Evolutionary conservation across 2,888 invertebrate species (phyloP), one percentile per base, ranked within the genome.

Genomic region (Zonitis immaculata): DNA sequence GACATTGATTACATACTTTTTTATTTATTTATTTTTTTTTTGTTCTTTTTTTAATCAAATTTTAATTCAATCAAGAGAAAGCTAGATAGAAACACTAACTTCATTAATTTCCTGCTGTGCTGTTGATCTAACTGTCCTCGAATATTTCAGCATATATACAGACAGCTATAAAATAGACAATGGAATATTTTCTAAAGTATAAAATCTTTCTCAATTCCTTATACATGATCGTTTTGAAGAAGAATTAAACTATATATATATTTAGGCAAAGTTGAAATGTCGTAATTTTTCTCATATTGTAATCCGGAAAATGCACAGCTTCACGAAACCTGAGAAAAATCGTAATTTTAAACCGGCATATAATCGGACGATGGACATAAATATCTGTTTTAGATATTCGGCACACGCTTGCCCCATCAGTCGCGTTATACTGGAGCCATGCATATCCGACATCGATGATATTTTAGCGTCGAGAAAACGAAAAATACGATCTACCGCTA

Each of bases 391-490:
- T 61, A 53, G 54, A 59, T 59, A 68, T 63, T 66, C 66, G 52
- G 62, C 59, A 65, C 66, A 68, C 66, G 69, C 62, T 62, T 53
- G 51, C 43, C 52, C 59, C 65, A 67, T 66, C 64, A 64, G 61
- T 67, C 63, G 61, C 61, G 46, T 59, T 60, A 60, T 62, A 59
- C 63, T 53, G 58, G 61, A 60, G 59, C 61, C 64, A 65, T 67
- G 64, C 63, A 66, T 68, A 63, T 64, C 56, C 59, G 65, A 66
- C 62, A 59, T 58, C 62, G 57, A 60, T 66, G 65, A 67, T 69
- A 67, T 66, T 67, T 66, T 61, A 66, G 62, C 64, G 60, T 66
- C 58, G 57, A 57, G 58, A 57, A 62, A 60, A 54, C 55, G 49
- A 51, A 58, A 59, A 47, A 62, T 59, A 63, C 61, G 57, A 56